phyloP scores from a whole-genome alignment of 2,797 vertebrate species.

The Trachurus trachurus region DNA sequence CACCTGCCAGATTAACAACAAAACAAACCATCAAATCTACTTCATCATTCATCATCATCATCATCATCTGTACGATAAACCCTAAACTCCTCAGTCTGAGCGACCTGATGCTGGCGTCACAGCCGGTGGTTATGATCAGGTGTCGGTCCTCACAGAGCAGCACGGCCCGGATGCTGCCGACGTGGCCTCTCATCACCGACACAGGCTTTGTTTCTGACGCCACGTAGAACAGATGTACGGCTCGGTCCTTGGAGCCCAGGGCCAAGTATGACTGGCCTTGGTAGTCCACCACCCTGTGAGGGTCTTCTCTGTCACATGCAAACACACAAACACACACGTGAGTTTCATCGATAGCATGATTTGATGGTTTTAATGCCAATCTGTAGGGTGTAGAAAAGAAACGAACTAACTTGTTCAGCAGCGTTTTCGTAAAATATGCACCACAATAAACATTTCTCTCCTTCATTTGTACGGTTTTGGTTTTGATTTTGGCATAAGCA shows the following conservation, averaged over 20 bases:
- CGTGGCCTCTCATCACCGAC: conserved; percentile 80
- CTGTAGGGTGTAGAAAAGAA: background rate
- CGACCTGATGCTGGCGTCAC: conserved; percentile 92
- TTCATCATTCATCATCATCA: background rate
- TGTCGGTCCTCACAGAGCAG: conserved; percentile 84
- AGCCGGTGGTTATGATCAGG: conserved; percentile 87
- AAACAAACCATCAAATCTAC: background rate
- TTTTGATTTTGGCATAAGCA: conserved; percentile 83
- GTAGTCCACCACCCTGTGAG: conserved; percentile 86
- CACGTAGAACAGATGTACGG: conserved; percentile 81
- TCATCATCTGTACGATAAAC: background rate
- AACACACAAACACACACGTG: background rate
- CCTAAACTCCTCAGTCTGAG: rapidly evolving
- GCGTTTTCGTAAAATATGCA: conserved; percentile 82
- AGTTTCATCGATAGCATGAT: background rate
- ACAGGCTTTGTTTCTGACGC: conserved; percentile 55
- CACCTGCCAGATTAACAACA: conserved; percentile 80
- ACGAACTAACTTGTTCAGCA: conserved; percentile 77
- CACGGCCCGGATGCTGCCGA: conserved; percentile 83
- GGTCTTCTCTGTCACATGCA: conserved; percentile 81
- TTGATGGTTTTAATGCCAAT: background rate
- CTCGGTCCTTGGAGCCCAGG: conserved; percentile 82
- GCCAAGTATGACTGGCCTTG: conserved; percentile 84
- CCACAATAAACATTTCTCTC: conserved; percentile 94
- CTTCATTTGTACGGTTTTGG: conserved; percentile 84